phyloP scores from a whole-genome alignment of 2,113 vertebrate genomes.

The Rallus limicola region DNA sequence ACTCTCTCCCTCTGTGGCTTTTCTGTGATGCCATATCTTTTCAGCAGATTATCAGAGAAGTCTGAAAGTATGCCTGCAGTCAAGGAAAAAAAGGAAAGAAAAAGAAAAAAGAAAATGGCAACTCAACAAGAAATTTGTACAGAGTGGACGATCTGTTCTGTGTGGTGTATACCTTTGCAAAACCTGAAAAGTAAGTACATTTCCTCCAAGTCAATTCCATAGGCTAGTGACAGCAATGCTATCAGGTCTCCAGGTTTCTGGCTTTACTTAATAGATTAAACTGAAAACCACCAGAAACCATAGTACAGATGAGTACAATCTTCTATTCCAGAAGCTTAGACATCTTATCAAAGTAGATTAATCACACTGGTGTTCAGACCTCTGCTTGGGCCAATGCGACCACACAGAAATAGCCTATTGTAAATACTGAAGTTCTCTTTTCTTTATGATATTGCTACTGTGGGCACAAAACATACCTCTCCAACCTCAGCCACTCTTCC shows the following conservation, averaged over 20 bases:
- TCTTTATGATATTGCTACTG: neutral
- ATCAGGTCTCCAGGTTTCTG: neutral
- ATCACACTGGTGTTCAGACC: neutral
- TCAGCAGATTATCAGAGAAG: slow-evolving; percentile 71
- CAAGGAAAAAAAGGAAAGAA: neutral
- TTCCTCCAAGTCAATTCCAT: neutral
- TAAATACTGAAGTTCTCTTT: neutral
- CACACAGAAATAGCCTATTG: neutral
- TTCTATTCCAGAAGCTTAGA: neutral
- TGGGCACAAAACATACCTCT: neutral
- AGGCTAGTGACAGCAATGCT: neutral
- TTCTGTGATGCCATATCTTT: slow-evolving; percentile 70
- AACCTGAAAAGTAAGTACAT: no score
- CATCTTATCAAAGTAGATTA: neutral
- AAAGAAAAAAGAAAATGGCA: neutral
- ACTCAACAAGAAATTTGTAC: neutral
- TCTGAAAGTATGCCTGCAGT: slow-evolving; percentile 67
- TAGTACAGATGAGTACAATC: neutral
- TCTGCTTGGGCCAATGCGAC: neutral
- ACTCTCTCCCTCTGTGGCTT: slow-evolving; percentile 61
- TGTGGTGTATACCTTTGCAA: no score
- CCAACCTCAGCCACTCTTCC: neutral
- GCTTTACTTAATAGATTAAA: neutral
- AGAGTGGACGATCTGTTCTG: neutral
- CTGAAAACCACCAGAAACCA: neutral